A percentile compares a stretch with the other conserved stretches of the same genome.
These are phyloP conservation scores for Agonopterix heracliana DNA, from an alignment of 2,888 invertebrate genomes.

Conservation along the genomic window DNA sequence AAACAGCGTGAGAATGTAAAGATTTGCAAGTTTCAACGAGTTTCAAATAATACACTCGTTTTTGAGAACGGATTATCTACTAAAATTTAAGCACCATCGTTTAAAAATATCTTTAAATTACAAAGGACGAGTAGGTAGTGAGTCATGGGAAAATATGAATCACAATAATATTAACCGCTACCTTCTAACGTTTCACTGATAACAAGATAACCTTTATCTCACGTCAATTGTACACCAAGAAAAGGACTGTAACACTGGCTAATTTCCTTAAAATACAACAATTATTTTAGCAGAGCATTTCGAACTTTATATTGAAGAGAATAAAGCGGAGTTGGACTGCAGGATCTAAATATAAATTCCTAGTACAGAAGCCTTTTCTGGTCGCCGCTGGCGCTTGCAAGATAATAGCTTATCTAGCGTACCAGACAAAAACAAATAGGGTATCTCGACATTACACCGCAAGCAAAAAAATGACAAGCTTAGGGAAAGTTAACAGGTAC, in stretches of 20 bases:
- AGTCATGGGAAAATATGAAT: slow-evolving; percentile 30
- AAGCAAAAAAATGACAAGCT: slow-evolving; percentile 40
- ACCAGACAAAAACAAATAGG: slow-evolving; percentile 54
- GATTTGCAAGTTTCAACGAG: too few relatives aligned
- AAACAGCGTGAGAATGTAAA: too few relatives aligned
- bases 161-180: slow-evolving; percentile 40
- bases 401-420: slow-evolving; percentile 54
- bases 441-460: slow-evolving; percentile 41
- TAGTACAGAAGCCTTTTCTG: slow-evolving; percentile 46
- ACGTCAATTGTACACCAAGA: slow-evolving; percentile 35
- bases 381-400: slow-evolving; percentile 52
- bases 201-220: slow-evolving; percentile 42
- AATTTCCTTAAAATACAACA: slow-evolving; percentile 20
- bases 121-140: slow-evolving; percentile 16
- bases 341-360: slow-evolving; percentile 34
- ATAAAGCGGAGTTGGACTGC: background rate
- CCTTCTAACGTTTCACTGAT: slow-evolving; percentile 49
- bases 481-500: slow-evolving; percentile 60
- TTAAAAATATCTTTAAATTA: too few relatives aligned
- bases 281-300: background rate
- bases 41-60: too few relatives aligned
- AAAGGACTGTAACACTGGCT: slow-evolving; percentile 25
- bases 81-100: too few relatives aligned
- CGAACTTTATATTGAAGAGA: background rate
- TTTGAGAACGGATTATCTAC: too few relatives aligned